These are phyloP conservation scores for Aelia acuminata DNA, from an alignment of 2,888 invertebrate genomes.

Conservation along the genomic window DNA sequence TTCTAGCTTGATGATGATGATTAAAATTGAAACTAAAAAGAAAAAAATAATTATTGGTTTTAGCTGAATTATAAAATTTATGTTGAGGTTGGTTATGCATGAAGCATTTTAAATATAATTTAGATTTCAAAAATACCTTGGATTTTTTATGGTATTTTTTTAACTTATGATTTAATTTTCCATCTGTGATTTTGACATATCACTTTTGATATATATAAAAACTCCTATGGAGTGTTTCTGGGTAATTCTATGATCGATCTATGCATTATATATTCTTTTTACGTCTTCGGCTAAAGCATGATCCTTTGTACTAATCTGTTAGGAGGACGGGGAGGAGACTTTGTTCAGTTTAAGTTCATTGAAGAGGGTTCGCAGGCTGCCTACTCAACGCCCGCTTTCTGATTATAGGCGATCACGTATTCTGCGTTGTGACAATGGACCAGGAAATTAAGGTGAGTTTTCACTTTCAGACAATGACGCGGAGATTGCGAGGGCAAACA, in stretches of 20 bases:
- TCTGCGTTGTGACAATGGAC: constrained; percentile 14
- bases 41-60: too few species aligned
- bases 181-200: too few species aligned
- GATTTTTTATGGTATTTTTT: too few species aligned
- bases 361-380: constrained; percentile 1
- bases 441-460: constrained; percentile 45
- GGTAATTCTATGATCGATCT: background rate
- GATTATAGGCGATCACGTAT: constrained; percentile 35
- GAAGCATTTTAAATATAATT: too few species aligned
- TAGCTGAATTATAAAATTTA: too few species aligned
- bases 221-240: too few species aligned
- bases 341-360: background rate
- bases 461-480: constrained; percentile 29
- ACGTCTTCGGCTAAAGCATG: background rate
- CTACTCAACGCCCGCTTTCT: constrained; percentile 4
- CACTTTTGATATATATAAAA: too few species aligned
- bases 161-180: too few species aligned
- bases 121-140: too few species aligned
- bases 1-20: too few species aligned
- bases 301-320: background rate
- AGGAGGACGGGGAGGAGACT: background rate
- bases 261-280: background rate
- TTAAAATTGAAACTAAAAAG: too few species aligned
- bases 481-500: background rate
- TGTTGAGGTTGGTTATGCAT: too few species aligned